Evolutionary conservation across 2,113 vertebrate species (phyloP).

Genomic region (Acanthisitta chloris): DNA sequence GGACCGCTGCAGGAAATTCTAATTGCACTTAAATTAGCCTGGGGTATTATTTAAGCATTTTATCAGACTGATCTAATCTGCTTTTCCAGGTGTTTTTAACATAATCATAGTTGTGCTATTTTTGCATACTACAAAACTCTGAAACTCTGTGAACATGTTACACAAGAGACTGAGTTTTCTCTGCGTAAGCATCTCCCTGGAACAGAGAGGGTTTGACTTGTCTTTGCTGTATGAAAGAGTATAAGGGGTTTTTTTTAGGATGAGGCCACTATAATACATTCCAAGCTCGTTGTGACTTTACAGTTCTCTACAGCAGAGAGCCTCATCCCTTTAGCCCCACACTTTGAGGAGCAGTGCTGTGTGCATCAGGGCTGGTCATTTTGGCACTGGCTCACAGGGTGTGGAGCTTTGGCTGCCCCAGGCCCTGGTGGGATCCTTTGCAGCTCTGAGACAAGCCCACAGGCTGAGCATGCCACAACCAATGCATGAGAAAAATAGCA

Average conservation of each 20-base stretch:
- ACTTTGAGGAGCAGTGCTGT: neutral
- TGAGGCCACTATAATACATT: neutral
- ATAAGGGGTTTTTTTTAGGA: accelerated
- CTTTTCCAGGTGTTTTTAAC: neutral
- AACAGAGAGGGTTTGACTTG: neutral
- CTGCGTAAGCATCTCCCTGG: neutral
- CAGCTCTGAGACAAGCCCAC: neutral
- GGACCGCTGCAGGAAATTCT: neutral
- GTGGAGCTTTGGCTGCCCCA: neutral
- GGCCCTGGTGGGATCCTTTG: neutral
- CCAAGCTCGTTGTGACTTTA: neutral
- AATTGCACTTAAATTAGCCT: neutral
- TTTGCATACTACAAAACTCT: neutral
- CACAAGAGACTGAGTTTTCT: neutral
- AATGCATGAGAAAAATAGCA: accelerated
- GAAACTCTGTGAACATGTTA: neutral
- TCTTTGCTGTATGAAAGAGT: neutral
- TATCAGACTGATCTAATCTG: neutral
- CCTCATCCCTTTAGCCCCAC: neutral
- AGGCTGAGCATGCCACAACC: accelerated
- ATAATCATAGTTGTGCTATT: neutral
- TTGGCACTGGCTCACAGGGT: accelerated
- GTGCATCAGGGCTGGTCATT: accelerated
- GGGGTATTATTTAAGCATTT: neutral
- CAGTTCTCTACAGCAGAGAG: neutral